Conservation (phyloP, 1,140 invertebrate genomes). For the Drosophila sproati region DNA sequence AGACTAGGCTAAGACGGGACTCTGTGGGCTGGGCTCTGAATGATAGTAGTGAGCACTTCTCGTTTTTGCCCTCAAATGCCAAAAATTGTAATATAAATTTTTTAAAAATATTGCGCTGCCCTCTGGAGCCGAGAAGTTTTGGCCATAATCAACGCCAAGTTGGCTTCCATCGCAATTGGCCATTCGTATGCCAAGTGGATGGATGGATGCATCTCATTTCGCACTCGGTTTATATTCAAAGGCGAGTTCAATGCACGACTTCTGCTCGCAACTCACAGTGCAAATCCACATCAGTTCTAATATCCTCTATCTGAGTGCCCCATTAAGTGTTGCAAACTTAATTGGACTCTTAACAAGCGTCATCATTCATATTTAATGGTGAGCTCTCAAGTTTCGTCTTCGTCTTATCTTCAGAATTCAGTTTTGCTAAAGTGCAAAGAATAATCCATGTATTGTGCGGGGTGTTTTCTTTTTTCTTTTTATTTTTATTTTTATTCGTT, state of each 20-base stretch:
- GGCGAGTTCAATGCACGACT: constrained; percentile 60
- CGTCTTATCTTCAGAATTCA: constrained; percentile 3
- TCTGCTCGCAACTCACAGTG: background rate
- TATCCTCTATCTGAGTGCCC: constrained; percentile 39
- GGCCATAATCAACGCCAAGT: constrained; percentile 43
- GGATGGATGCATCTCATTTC: constrained; percentile 25
- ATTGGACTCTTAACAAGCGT: constrained; percentile 54
- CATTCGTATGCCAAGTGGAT: constrained; percentile 64
- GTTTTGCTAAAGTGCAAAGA: background rate
- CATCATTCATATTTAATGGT: constrained; percentile 61
- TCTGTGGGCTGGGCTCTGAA: background rate
- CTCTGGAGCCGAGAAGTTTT: constrained; percentile 55
- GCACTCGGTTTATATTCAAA: background rate
- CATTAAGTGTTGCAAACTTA: constrained; percentile 50
- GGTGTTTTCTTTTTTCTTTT: no score
- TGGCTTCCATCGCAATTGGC: constrained; percentile 53
- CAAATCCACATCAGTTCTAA: constrained; percentile 24
- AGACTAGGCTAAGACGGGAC: constrained; percentile 22
- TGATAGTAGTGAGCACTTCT: constrained; percentile 46
- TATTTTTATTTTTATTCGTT: constrained; percentile 4
- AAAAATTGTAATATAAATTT: constrained; percentile 64
- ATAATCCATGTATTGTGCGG: background rate
- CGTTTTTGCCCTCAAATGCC: constrained; percentile 61
- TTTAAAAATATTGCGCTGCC: constrained; percentile 68
- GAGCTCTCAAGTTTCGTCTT: constrained; percentile 10